phyloP scores from a whole-genome alignment of 1,140 invertebrate species.

The Andricus grossulariae region DNA sequence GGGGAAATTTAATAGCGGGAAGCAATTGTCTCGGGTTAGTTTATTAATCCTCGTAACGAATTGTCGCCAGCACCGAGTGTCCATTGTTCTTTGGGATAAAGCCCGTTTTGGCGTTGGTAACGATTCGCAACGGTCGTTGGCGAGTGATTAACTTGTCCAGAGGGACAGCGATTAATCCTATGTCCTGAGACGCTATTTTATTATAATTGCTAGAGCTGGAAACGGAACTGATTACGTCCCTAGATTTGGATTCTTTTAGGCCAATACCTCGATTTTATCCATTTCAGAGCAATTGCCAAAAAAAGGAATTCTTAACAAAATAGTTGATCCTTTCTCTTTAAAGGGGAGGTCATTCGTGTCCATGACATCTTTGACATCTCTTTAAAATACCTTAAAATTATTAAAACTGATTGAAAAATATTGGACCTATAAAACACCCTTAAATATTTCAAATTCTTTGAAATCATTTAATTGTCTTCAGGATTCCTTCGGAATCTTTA shows the following conservation, averaged over 20 bases:
- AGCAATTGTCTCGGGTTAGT: conserved; percentile 1
- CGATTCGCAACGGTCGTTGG: conserved; percentile 42
- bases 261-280: no score
- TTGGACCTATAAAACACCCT: no score
- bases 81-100: conserved; percentile 34
- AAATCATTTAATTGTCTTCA: no score
- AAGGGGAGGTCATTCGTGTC: no score
- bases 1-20: neutral
- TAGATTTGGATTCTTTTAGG: neutral
- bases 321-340: no score
- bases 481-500: no score
- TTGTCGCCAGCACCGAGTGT: neutral
- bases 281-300: no score
- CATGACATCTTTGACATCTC: no score
- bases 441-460: no score
- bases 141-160: conserved; percentile 44
- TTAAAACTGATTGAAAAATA: no score
- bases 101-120: conserved; percentile 4
- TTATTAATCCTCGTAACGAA: conserved; percentile 30
- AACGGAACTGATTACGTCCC: neutral
- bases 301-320: no score
- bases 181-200: conserved; percentile 26
- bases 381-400: no score
- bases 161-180: conserved; percentile 34
- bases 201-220: neutral